Conservation (phyloP, 2,113 vertebrate species). For the Brevimyrus niger region DNA sequence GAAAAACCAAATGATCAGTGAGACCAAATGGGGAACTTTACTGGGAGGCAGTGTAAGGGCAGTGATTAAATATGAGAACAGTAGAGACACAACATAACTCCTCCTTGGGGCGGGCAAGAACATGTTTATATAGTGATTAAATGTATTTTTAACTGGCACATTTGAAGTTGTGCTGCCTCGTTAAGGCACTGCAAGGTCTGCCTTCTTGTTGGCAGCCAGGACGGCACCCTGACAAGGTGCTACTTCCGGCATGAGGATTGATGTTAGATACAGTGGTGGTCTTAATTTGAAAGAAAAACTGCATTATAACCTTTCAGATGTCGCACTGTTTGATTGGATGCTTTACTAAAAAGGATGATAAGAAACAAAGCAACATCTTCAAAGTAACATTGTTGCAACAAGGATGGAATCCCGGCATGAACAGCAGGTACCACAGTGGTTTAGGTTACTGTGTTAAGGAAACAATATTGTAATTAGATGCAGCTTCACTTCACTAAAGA, state of each 20-base stretch:
- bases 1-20: conserved; percentile 33
- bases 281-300: background rate
- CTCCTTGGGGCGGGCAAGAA: conserved; percentile 21
- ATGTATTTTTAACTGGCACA: conserved; percentile 25
- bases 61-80: conserved; percentile 34
- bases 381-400: background rate
- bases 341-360: background rate
- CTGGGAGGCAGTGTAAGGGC: conserved; percentile 28
- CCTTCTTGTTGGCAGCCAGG: background rate
- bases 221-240: background rate
- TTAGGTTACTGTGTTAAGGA: background rate
- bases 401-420: background rate
- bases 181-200: conserved; percentile 17
- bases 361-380: background rate
- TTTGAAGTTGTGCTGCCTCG: conserved; percentile 3
- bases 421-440: background rate
- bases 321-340: background rate
- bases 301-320: background rate
- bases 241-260: background rate
- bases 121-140: conserved; percentile 38
- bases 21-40: conserved; percentile 36
- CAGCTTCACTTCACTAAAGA: background rate
- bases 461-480: conserved; percentile 5
- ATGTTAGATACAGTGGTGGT: background rate
- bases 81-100: conserved; percentile 26